Evolutionary conservation across 1,140 invertebrate genomes (phyloP), one percentile per base, ranked within the genome.

Genomic region (Diprion similis): DNA sequence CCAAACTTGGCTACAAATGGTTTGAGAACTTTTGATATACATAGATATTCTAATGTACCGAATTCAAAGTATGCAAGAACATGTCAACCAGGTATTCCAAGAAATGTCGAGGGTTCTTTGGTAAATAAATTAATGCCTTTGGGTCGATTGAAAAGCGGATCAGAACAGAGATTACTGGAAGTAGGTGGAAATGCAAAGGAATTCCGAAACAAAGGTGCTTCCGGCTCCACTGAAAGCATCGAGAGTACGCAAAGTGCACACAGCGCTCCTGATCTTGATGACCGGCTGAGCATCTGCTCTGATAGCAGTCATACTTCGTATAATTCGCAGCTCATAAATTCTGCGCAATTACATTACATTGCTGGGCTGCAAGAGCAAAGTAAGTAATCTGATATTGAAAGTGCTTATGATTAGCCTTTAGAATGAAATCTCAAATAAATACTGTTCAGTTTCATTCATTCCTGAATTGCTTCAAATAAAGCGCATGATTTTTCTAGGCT

Each of bases 141-240:
- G 1, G 77, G 79, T 10, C 81, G 82, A 65, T 73, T 81, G 8
- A 85, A 83, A 66, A 81, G 78, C 19, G 82, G 81, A 7, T 84
- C 85, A 0, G 84, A 87, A 24, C 84, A 86, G 69, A 75, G 78
- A 19, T 66, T 86, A 0, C 71, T 79, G 24, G 80, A 81, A 24
- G 59, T 76, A 0, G 81, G 78, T 0, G 73, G 77, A 46, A 78
- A 74, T 8, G 70, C 76, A 0, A 74, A 72, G 45, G 81, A 72
- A 46, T 79, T 79, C 24, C 77, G 77, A 51, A 71, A 74, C 7
- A 76, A 71, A 9, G 71, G 75, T 64, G 80, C 78, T 46, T 76
- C 79, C 46, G 83, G 85, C 9, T 88, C 87, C 10, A 87, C 84
- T 9, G 87, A 88, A 51, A 88, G 86, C 68, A 87, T 88, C 46